A percentile compares a stretch with the other conserved stretches of the same genome.
phyloP scores from a whole-genome alignment of 2,888 invertebrate genomes.

The Hipparchia semele region DNA sequence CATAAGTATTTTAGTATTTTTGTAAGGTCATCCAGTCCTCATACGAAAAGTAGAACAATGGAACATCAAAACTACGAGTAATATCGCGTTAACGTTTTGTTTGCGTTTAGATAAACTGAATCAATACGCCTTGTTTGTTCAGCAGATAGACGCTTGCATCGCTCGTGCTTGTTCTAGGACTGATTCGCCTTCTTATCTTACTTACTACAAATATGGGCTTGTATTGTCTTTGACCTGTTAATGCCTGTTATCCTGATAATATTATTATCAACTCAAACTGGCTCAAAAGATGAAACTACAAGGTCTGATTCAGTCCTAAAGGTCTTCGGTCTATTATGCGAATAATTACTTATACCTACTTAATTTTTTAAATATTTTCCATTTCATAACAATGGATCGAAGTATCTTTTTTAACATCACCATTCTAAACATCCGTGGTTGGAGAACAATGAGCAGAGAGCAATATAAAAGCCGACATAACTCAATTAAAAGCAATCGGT shows the following conservation, averaged over 20 bases:
- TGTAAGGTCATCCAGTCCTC: not conserved
- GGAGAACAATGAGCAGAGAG: conserved; percentile 26
- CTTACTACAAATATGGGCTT: conserved; percentile 21
- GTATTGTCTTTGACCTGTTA: conserved; percentile 21
- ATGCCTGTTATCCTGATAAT: conserved; percentile 4
- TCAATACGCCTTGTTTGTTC: conserved; percentile 70
- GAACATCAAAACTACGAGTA: conserved; percentile 12
- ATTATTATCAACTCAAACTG: not conserved
- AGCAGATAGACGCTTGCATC: conserved; percentile 63
- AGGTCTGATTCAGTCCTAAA: no score
- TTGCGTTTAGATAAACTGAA: conserved; percentile 73
- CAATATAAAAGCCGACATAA: conserved; percentile 17
- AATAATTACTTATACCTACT: not conserved
- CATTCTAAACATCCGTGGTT: conserved; percentile 20
- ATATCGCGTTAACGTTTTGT: conserved; percentile 49
- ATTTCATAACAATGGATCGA: conserved; percentile 4
- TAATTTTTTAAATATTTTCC: not conserved
- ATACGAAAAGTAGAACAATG: conserved; percentile 16
- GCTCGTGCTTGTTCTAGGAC: conserved; percentile 62
- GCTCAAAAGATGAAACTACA: no score
- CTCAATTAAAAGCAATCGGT: conserved; percentile 1
- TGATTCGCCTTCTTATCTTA: conserved; percentile 66
- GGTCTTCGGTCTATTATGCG: no score
- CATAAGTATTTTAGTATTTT: not conserved
- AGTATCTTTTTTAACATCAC: conserved; percentile 9